phyloP scores from a whole-genome alignment of 2,113 vertebrate genomes.

The Lycaon pictus region DNA sequence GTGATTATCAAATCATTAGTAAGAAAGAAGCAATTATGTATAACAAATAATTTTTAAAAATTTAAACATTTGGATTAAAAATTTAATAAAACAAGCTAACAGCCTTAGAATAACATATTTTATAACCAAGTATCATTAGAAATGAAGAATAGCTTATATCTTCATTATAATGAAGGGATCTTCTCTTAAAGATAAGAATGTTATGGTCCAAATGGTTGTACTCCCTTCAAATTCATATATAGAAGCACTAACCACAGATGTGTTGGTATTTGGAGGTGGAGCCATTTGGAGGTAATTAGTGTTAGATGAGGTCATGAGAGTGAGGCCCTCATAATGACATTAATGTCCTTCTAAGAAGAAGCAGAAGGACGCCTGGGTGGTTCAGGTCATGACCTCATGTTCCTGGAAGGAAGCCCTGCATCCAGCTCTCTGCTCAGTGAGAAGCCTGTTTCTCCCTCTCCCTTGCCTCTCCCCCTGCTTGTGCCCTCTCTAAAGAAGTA shows the following conservation, averaged over 20 bases:
- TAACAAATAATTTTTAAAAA: not conserved
- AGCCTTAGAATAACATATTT: not conserved
- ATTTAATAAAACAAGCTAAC: conserved; percentile 20
- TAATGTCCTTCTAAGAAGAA: not conserved
- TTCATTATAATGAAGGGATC: not conserved
- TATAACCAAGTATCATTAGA: not conserved
- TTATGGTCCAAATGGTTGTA: not conserved
- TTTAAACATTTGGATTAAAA: not conserved
- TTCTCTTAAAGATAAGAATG: conserved; percentile 19
- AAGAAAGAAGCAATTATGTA: not conserved
- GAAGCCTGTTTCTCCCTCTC: too few relatives aligned
- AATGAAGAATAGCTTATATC: not conserved
- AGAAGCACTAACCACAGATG: not conserved
- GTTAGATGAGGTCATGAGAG: not conserved
- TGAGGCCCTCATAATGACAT: not conserved
- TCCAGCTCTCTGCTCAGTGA: too few relatives aligned
- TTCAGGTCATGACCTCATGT: too few relatives aligned
- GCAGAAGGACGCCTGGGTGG: not conserved
- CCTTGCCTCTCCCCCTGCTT: too few relatives aligned
- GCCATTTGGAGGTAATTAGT: not conserved
- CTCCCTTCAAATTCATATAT: not conserved
- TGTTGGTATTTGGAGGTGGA: not conserved
- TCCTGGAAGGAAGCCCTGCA: too few relatives aligned
- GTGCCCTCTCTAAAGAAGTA: too few relatives aligned
- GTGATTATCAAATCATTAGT: not conserved